These are phyloP conservation scores for Paradisaea rubra DNA, from an alignment of 2,113 vertebrate species.

Conservation along the genomic window DNA sequence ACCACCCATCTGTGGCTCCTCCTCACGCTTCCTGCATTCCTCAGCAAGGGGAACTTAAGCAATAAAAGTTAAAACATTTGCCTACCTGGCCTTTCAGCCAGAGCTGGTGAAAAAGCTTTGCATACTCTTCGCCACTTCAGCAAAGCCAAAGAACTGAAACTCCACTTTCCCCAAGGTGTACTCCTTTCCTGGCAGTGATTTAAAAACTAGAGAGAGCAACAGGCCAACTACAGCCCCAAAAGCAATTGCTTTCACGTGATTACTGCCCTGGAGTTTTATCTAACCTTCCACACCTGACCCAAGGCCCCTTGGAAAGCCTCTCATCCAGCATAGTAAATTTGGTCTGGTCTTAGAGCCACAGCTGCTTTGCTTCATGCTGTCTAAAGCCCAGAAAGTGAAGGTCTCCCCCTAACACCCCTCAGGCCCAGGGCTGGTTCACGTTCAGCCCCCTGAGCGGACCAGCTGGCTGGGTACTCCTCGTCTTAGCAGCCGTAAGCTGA, in stretches of 20 bases:
- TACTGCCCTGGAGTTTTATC: not conserved
- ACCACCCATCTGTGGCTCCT: not conserved
- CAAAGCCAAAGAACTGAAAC: not conserved
- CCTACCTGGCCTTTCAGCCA: not conserved
- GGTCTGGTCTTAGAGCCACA: not conserved
- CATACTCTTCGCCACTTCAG: not conserved
- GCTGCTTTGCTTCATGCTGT: not conserved
- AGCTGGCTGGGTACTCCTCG: not conserved
- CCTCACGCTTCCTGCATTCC: not conserved
- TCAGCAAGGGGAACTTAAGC: not conserved
- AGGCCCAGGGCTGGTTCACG: not conserved
- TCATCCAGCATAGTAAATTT: accelerated
- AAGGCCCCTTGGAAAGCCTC: not conserved
- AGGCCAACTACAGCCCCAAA: not conserved
- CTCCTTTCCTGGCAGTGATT: not conserved
- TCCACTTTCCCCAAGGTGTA: accelerated
- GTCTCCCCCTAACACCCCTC: not conserved
- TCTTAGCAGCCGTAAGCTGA: slow-evolving; percentile 14
- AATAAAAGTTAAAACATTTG: not conserved
- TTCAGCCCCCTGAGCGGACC: not conserved
- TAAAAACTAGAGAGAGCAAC: not conserved
- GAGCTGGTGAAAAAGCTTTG: not conserved
- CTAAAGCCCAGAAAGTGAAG: not conserved
- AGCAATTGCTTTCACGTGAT: not conserved
- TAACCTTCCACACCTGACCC: not conserved